Base-by-base conservation (phyloP, 2,797 vertebrate genomes). In the Anabacerthia variegaticeps region DNA sequence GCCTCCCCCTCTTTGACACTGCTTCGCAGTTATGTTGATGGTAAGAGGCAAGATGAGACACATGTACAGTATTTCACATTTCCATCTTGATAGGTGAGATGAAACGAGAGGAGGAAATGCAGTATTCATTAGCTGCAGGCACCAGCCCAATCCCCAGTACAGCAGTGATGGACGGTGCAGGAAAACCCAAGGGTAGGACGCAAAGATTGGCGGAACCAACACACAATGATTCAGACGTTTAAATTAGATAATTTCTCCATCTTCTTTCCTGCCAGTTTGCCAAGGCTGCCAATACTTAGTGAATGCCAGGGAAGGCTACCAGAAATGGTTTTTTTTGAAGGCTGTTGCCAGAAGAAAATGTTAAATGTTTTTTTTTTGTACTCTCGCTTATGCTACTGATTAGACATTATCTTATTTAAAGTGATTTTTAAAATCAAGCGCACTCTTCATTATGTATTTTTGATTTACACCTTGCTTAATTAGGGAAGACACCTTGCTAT, bases 211-310 rank as follows among this genome's bases (percentile, higher is more conserved):
- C 4, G 0, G 74, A 91, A 63, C 66, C 89, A 89, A 54, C 2
- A 2, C 0, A 0, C 72, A 88, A 84, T 36, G 58, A 93, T 81
- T 93, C 94, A 94, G 82, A 69, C 0, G 0, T 90, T 92, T 72
- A 87, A 90, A 85, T 75, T 67, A 67, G 82, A 81, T 56, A 62
- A 91, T 73, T 89, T 68, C 55, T 93, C 43, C 48, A 34, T 72
- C 43, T 59, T 84, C 92, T 73, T 62, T 59, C 32, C 76, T 88
- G 89, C 89, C 91, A 91, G 87, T 91, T 94, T 95, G 66, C 95
- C 93, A 95, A 91, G 78, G 89, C 73, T 93, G 92, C 84, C 92
- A 95, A 72, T 74, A 26, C 20, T 74, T 32, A 46, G 10, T 34
- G 75, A 71, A 30, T 83, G 85, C 89, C 91, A 93, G 73, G 82